Base-by-base conservation (phyloP, 2,888 invertebrate species). In the Xylocampa areola region DNA sequence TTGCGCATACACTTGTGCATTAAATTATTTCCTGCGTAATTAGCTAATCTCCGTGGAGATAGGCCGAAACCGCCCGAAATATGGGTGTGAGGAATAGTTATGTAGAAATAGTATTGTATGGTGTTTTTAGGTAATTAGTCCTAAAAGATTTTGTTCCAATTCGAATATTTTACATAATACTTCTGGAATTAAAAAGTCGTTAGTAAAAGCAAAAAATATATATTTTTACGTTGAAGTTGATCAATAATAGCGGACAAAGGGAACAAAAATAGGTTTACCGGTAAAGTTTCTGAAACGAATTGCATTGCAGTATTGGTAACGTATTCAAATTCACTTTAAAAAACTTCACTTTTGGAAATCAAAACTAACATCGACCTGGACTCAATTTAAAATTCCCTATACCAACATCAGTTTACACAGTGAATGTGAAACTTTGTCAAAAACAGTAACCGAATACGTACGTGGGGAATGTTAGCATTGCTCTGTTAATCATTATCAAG, bases 321-420 rank as follows among this genome's bases (percentile, higher is more conserved):
- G 47, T 30, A 50, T 49, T 49, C 11, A 13, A 52, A 69, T 16
- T 50, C 47, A 43, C 41, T 62, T 66, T 37, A 43, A 39, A 8
- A 39, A 68, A 53, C 27, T 54, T 52, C 30, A 33, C 49, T 36
- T 57, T 63, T 29, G 37, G 16, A 63, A 64, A 64, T 69, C 41
- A 49, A 37, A 52, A 49, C 65, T 51, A 48, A 40, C 41, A 32
- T 68, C 13, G 21, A 40, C 33, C 13, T 55, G 40, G 10, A 37
- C 6, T 29, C 21, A 43, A 53, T 66, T 41, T 35, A 48, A 58
- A 65, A 71, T 70, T 55, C 57, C 48, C 27, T 63, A 40, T 63
- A 33, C 14, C 14, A 32, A 13, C n/a, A n/a, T n/a, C n/a, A 29
- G 45, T 35, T 36, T 25, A 39, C 23, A 29, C 25, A 44, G 2